Conservation (phyloP, 1,140 invertebrate species). For the Drosophila sucinea region DNA sequence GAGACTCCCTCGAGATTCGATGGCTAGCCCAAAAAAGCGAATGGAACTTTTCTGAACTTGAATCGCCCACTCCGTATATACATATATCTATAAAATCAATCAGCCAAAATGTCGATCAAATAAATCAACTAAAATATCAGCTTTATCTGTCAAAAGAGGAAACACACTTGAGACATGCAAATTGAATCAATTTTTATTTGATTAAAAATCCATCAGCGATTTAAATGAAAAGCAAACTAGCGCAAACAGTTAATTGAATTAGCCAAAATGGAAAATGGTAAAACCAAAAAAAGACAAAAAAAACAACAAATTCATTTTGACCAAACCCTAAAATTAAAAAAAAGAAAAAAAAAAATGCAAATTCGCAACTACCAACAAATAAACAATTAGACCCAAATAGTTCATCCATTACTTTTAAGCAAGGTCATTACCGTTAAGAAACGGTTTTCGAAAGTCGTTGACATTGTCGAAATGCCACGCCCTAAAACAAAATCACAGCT, state of each 20-base stretch:
- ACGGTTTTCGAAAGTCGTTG: constrained; percentile 71
- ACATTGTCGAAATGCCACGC: constrained; percentile 55
- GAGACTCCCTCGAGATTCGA: constrained; percentile 27
- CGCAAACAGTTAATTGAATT: constrained; percentile 3
- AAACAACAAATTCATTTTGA: constrained; percentile 16
- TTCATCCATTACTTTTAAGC: constrained; percentile 27
- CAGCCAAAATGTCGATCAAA: constrained; percentile 22
- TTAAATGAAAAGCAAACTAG: constrained; percentile 41
- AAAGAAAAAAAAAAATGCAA: constrained; percentile 27
- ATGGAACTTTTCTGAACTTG: constrained; percentile 15
- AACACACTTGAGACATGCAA: constrained; percentile 54
- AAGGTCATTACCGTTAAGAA: constrained; percentile 56
- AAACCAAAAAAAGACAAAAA: constrained; percentile 36
- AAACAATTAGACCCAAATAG: constrained; percentile 57
- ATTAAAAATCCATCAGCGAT: constrained; percentile 51
- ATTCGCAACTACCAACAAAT: constrained; percentile 39
- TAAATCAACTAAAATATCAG: constrained; percentile 20
- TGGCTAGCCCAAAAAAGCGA: constrained; percentile 9
- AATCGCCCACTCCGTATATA: constrained; percentile 25
- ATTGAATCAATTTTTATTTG: constrained; percentile 53
- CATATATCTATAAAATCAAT: constrained; percentile 47
- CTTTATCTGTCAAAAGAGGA: constrained; percentile 34
- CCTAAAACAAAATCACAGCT: constrained; percentile 17
- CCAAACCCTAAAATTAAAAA: not conserved
- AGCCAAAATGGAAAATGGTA: constrained; percentile 21